phyloP scores from a whole-genome alignment of 2,888 invertebrate species.

The Hartigia nigra region DNA sequence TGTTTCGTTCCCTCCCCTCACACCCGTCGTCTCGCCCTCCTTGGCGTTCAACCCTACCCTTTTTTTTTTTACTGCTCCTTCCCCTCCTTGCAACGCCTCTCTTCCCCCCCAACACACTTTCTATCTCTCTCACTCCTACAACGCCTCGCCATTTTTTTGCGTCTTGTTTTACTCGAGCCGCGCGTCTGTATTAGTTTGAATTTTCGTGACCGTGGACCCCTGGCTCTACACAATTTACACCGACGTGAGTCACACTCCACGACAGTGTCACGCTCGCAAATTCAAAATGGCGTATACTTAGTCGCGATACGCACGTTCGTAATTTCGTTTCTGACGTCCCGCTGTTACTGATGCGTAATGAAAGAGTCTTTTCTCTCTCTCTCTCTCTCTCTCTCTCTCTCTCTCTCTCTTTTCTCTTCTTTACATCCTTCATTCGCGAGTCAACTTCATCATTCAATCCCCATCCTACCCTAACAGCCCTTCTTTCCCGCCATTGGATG shows the following conservation, averaged over 20 bases:
- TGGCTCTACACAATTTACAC: not conserved
- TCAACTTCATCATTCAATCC: not conserved
- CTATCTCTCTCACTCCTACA: not conserved
- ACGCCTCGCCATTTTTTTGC: not conserved
- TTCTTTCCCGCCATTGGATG: not conserved
- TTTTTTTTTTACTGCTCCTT: not conserved
- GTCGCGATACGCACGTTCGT: not conserved
- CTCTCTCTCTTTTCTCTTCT: slow-evolving; percentile 18
- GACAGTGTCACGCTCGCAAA: not conserved
- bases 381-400: slow-evolving; percentile 14
- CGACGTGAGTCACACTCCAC: not conserved
- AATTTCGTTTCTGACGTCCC: not conserved
- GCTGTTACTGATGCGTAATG: not conserved
- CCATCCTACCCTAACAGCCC: not conserved
- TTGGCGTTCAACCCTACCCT: not conserved
- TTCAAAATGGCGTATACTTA: not conserved
- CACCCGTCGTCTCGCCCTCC: slow-evolving; percentile 1
- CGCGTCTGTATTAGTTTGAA: not conserved
- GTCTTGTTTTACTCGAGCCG: not conserved
- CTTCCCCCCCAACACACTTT: not conserved
- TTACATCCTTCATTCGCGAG: not conserved
- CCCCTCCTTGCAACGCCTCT: slow-evolving; percentile 1
- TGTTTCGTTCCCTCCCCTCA: not conserved
- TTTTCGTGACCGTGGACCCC: not conserved
- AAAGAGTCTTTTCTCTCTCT: slow-evolving; percentile 4